Evolutionary conservation across 2,797 vertebrate genomes (phyloP), one percentile per base, ranked within the genome.

Genomic region (Chloroceryle amazona): DNA sequence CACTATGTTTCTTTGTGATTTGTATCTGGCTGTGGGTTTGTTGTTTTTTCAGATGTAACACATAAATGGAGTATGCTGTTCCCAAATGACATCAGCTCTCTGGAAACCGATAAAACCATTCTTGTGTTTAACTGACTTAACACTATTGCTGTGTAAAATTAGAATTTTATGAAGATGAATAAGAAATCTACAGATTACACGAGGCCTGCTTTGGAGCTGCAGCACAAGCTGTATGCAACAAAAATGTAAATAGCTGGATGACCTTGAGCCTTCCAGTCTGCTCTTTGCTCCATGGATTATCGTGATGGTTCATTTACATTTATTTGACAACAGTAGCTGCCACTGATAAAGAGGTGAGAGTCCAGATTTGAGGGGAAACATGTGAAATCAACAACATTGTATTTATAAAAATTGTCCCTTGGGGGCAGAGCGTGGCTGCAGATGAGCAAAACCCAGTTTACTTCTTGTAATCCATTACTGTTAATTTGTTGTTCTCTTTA

Each of bases 1-100:
- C 76, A 41, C 80, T 95, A 17, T 86, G 84, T 96, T 98, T 96
- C 87, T 93, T 89, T 91, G 58, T 95, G 95, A 97, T 97, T 98
- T 98, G 90, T 92, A 72, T 95, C 87, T 89, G 79, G 90, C 79
- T 92, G 11, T 71, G n/a, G 2, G 35, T 70, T 54, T 83, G 54
- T 29, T 57, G 31, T 96, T 96, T 89, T 94, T 92, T 93, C 84
- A 85, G 55, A 90, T 29, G 54, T 86, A 86, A 92, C 92, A 51
- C 29, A 12, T 88, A 97, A 97, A 75, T 75, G 81, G 93, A 97
- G 44, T 91, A 87, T 5, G 13, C 71, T 80, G 76, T 83, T 95
- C 86, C 81, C 92, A 95, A 60, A 93, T 92, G 94, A 90, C 66
- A 95, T 94, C 60, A 83, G 73, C 61, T 89, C 90, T 89, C 93